Evolutionary conservation across 2,888 invertebrate genomes (phyloP).

Genomic region (Mythimna impura): DNA sequence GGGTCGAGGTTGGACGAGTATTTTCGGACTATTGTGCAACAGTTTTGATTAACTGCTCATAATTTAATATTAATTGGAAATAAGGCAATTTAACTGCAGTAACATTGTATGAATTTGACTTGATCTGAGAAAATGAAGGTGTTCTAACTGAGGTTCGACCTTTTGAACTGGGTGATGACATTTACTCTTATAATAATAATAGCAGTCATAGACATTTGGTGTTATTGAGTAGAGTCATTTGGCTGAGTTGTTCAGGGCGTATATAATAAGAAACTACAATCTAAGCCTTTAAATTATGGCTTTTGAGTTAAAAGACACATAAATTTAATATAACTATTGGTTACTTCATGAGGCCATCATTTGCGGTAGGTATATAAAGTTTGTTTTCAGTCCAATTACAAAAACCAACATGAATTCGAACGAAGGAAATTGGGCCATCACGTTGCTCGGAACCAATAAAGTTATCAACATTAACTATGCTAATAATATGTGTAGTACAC

Average conservation of each 20-base stretch:
- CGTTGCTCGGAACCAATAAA: slow-evolving; percentile 21
- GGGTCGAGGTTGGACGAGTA: slow-evolving; percentile 82
- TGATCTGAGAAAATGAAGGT: neutral
- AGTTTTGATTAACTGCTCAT: slow-evolving; percentile 68
- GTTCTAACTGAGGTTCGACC: slow-evolving; percentile 1
- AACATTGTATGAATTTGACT: neutral
- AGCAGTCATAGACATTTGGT: no score
- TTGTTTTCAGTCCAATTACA: slow-evolving; percentile 24
- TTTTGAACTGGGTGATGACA: slow-evolving; percentile 16
- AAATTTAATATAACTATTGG: neutral
- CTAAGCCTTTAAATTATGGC: neutral
- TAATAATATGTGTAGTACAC: slow-evolving; percentile 36
- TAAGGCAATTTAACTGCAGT: slow-evolving; percentile 27
- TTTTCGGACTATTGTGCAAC: slow-evolving; percentile 85
- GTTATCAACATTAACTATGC: slow-evolving; percentile 31
- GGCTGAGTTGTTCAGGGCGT: neutral
- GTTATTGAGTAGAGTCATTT: neutral
- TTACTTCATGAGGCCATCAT: slow-evolving; percentile 3
- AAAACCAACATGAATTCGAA: slow-evolving; percentile 20
- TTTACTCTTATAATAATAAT: neutral
- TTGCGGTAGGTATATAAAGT: neutral
- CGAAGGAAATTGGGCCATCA: slow-evolving; percentile 30
- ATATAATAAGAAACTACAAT: neutral
- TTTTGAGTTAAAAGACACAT: neutral
- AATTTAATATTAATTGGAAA: slow-evolving; percentile 56